Evolutionary conservation across 2,888 invertebrate genomes (phyloP).

Genomic region (Ormia ochracea): DNA sequence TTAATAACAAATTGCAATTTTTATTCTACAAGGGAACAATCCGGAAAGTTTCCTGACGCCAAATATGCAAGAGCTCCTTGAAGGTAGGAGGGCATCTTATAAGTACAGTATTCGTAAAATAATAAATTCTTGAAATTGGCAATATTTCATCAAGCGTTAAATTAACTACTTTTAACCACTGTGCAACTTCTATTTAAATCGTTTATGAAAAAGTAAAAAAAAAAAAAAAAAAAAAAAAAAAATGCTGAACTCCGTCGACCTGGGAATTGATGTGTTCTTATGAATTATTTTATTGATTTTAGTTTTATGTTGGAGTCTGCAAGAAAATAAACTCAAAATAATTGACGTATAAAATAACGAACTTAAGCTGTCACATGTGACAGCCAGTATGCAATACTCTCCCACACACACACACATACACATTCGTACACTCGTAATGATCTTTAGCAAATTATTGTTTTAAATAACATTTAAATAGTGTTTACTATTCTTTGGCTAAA

Average conservation of each 20-base stretch:
- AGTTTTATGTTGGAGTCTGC: neutral
- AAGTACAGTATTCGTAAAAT: too few relatives aligned
- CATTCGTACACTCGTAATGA: neutral
- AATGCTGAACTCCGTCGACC: neutral
- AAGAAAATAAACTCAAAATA: constrained; percentile 25
- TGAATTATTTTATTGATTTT: constrained; percentile 30
- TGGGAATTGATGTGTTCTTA: constrained; percentile 31
- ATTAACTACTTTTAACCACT: neutral
- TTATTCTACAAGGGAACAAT: too few relatives aligned
- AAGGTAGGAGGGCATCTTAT: too few relatives aligned
- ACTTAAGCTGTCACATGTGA: constrained; percentile 47
- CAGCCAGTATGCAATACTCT: neutral
- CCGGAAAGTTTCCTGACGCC: too few relatives aligned
- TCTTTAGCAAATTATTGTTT: neutral
- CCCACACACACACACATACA: neutral
- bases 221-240: neutral
- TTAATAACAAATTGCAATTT: too few relatives aligned
- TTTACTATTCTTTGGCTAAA: neutral
- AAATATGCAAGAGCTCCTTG: too few relatives aligned
- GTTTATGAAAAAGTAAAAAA: neutral
- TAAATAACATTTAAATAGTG: constrained; percentile 6
- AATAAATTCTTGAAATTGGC: neutral
- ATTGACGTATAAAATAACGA: constrained; percentile 55
- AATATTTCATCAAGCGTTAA: neutral
- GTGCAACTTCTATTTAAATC: neutral